Evolutionary conservation across 2,888 invertebrate genomes (phyloP).

Genomic region (Nesidiocoris tenuis): DNA sequence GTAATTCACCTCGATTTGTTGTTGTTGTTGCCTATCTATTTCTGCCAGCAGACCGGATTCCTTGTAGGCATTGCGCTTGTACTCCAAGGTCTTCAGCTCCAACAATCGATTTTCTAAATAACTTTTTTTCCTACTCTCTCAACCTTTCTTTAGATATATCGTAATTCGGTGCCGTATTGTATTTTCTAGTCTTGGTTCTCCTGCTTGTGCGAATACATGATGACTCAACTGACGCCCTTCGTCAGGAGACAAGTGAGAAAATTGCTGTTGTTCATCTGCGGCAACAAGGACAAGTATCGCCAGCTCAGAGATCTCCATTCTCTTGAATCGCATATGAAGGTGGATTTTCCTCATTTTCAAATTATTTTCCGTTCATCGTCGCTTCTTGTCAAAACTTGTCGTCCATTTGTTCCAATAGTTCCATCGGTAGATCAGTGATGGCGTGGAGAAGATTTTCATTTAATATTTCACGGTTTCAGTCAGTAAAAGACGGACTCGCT

Average conservation of each 20-base stretch:
- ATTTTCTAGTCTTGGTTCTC: conserved; percentile 67
- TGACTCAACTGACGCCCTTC: conserved; percentile 88
- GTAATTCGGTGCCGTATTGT: neutral
- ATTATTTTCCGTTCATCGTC: neutral
- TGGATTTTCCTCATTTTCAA: conserved; percentile 53
- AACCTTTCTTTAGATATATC: too few relatives aligned
- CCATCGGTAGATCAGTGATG: too few relatives aligned
- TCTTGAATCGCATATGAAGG: conserved; percentile 82
- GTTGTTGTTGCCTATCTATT: too few relatives aligned
- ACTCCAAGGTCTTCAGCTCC: too few relatives aligned
- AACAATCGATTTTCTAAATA: too few relatives aligned
- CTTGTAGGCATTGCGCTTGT: too few relatives aligned
- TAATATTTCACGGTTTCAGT: conserved; percentile 54
- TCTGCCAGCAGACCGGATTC: too few relatives aligned
- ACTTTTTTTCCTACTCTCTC: neutral
- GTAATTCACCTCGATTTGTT: too few relatives aligned
- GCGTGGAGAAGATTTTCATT: too few relatives aligned
- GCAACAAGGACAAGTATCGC: conserved; percentile 92
- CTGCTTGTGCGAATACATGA: conserved; percentile 89
- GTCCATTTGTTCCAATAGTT: too few relatives aligned
- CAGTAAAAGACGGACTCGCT: conserved; percentile 53
- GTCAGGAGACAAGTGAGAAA: conserved; percentile 89
- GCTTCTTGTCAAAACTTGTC: neutral
- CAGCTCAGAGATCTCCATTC: conserved; percentile 91
- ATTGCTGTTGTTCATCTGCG: conserved; percentile 86